phyloP scores from a whole-genome alignment of 2,113 vertebrate genomes.

The Macrotis lagotis region DNA sequence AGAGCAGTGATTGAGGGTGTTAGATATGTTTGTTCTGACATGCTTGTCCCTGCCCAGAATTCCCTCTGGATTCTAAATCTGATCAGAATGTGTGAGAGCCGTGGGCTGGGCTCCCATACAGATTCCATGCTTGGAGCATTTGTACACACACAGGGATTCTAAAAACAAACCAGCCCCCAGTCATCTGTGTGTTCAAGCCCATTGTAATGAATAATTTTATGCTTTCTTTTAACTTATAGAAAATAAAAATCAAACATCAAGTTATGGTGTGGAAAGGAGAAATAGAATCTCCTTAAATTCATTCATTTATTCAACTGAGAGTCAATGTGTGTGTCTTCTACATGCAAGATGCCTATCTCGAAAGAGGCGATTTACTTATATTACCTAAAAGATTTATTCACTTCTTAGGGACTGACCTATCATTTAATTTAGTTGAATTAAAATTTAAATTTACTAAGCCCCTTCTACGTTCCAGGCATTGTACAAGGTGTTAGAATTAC shows the following conservation, averaged over 20 bases:
- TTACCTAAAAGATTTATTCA: not conserved
- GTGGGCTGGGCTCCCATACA: not conserved
- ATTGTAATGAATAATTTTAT: not conserved
- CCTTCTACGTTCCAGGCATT: not conserved
- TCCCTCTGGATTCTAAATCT: not conserved
- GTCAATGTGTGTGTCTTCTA: not conserved
- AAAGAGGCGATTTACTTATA: not conserved
- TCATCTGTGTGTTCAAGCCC: not conserved
- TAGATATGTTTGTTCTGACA: not conserved
- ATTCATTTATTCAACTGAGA: not conserved
- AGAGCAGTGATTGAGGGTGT: not conserved
- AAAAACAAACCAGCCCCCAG: not conserved
- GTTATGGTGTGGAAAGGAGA: not conserved
- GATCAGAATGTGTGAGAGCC: not conserved
- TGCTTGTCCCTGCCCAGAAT: not conserved
- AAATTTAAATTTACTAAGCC: not conserved
- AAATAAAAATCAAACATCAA: not conserved
- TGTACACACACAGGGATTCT: not conserved
- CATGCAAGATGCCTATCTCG: not conserved
- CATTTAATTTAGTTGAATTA: not conserved
- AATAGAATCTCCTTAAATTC: not conserved
- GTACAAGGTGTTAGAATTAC: not conserved
- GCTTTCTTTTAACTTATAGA: not conserved
- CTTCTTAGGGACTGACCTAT: not conserved
- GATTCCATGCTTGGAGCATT: not conserved